Conservation (phyloP, 2,797 vertebrate species). For the Pristis pectinata region DNA sequence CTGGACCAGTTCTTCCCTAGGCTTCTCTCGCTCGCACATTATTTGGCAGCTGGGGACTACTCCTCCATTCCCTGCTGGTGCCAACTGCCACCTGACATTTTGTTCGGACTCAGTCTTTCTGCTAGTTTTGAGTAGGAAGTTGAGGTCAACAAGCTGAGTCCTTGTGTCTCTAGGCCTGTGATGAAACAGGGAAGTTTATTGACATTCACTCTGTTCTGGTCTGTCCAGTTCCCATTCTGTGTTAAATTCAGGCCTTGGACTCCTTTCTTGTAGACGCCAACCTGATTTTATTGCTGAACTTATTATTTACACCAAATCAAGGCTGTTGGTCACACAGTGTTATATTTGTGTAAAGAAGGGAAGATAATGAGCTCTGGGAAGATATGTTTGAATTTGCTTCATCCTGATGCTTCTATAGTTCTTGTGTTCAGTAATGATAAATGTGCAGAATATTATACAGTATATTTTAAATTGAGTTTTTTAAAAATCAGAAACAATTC, state of each 20-base stretch:
- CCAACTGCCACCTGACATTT: not conserved
- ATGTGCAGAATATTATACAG: not conserved
- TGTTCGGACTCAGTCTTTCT: not conserved
- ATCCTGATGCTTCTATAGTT: not conserved
- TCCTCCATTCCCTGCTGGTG: not conserved
- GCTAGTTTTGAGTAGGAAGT: not conserved
- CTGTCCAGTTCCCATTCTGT: not conserved
- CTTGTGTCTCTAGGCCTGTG: not conserved
- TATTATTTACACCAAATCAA: not conserved
- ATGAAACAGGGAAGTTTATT: not conserved
- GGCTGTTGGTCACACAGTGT: not conserved
- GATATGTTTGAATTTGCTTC: not conserved
- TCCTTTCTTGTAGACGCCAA: not conserved
- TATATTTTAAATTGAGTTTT: not conserved
- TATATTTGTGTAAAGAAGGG: not conserved
- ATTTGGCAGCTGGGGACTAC: not conserved
- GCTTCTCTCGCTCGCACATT: not conserved
- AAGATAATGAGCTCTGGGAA: not conserved
- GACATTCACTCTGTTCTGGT: not conserved
- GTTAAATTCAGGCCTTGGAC: not conserved
- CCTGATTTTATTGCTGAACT: not conserved
- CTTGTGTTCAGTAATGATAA: not conserved
- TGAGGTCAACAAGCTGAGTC: not conserved
- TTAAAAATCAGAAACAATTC: not conserved
- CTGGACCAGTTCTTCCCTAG: too few species aligned